A percentile compares a stretch with the other conserved stretches of the same genome.
phyloP scores from a whole-genome alignment of 2,888 invertebrate species.

The Gasteruption jaculator region DNA sequence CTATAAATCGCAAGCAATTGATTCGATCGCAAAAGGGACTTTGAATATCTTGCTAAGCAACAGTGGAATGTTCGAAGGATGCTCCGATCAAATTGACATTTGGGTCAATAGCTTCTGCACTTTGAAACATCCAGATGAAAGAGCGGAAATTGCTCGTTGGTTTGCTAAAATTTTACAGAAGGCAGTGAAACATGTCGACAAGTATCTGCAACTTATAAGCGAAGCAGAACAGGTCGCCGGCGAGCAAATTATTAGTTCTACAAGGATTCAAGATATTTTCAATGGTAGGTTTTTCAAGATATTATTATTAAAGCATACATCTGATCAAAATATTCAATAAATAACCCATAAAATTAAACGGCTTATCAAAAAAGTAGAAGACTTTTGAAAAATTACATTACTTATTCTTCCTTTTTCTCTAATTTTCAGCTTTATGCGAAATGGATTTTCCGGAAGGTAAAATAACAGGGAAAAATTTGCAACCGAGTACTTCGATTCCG shows the following conservation, averaged over 20 bases:
- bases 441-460: conserved; percentile 16
- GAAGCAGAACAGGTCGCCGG: conserved; percentile 30
- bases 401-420: conserved; percentile 5
- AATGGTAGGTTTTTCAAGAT: conserved; percentile 26
- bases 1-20: conserved; percentile 18
- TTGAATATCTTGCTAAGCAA: conserved; percentile 59
- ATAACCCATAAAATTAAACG: no score
- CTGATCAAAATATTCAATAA: no score
- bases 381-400: conserved; percentile 10
- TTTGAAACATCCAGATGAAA: conserved; percentile 31
- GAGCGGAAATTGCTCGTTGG: conserved; percentile 32
- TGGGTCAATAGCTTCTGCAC: conserved; percentile 58
- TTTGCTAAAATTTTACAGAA: conserved; percentile 34
- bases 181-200: conserved; percentile 30
- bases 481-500: conserved; percentile 34
- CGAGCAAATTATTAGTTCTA: conserved; percentile 22
- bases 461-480: conserved; percentile 21
- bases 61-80: conserved; percentile 63
- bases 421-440: conserved; percentile 12
- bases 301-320: conserved; percentile 12
- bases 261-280: conserved; percentile 31
- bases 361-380: conserved; percentile 3
- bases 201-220: conserved; percentile 32
- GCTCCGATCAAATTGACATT: conserved; percentile 63
- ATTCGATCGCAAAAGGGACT: conserved; percentile 54